Base-by-base conservation (phyloP, 2,888 invertebrate species). In the Leucophenga maculata region DNA sequence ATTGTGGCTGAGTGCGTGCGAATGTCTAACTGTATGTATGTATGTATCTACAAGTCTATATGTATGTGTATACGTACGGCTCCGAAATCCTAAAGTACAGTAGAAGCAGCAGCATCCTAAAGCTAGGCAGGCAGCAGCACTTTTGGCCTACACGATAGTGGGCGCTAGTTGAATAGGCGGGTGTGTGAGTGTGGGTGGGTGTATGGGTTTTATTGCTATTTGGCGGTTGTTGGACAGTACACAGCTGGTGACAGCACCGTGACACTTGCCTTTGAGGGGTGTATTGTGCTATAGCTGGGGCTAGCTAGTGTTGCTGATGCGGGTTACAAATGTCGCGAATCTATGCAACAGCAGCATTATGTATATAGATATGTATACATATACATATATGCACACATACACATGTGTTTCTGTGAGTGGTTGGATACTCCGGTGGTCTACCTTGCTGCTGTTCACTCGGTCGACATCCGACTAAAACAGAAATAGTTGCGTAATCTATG, bases 401-500 rank as follows among this genome's bases (percentile, higher is more conserved):
- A 6, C 16, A 52, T 52, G n/a, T 11, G n/a, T 13, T 57, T 31
- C n/a, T 3, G 11, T 39, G 39, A 11, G 39, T 39, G 39, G 3
- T 8, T 39, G 39, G 39, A 11, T 39, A 9, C 39, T 39, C 2
- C 32, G 59, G 9, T 39, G n/a, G 16, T 60, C 32, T 60, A 9
- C 31, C 20, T 60, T n/a, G 39, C 6, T 18, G 44, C 44, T 22
- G 14, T 8, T n/a, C n/a, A n/a, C n/a, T n/a, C n/a, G n/a, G n/a
- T n/a, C n/a, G n/a, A n/a, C n/a, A n/a, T n/a, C n/a, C 31, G 57
- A 26, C 22, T 57, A 26, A 39, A 39, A 50, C 66, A 55, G 62
- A 46, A 48, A 60, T 64, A 64, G 46, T 64, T 64, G 62, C 62
- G 62, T 64, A 64, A 54, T 55, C 66, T 66, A 46, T 55, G 44